Evolutionary conservation across 2,888 invertebrate species (phyloP).

Genomic region (Catocala nupta): DNA sequence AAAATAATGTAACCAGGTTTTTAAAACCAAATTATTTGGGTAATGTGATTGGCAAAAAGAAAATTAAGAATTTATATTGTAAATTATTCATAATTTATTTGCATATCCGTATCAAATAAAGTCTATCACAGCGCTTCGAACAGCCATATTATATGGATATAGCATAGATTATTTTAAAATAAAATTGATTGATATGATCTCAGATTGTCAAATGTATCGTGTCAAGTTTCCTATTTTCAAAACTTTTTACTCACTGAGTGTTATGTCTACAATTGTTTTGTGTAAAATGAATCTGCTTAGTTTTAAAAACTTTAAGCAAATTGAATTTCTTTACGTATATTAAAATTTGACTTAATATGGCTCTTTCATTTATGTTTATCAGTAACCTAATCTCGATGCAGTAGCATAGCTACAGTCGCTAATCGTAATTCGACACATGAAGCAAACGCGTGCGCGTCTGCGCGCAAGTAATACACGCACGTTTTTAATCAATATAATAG

Average conservation of each 20-base stretch:
- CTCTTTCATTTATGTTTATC: conserved; percentile 15
- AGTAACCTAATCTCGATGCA: not conserved
- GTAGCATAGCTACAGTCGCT: too few species aligned
- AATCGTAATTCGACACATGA: too few species aligned
- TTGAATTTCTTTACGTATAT: conserved; percentile 58
- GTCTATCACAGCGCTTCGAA: not conserved
- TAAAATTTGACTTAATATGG: conserved; percentile 54
- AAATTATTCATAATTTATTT: conserved; percentile 1
- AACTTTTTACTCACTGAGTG: conserved; percentile 26
- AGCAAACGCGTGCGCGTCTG: too few species aligned
- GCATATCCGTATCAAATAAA: not conserved
- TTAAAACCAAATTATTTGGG: conserved; percentile 2
- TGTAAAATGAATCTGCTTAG: conserved; percentile 49
- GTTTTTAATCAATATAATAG: too few species aligned
- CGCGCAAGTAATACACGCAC: too few species aligned
- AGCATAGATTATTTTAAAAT: conserved; percentile 23
- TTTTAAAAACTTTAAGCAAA: conserved; percentile 49
- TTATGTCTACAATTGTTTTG: conserved; percentile 31
- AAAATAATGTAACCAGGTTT: conserved; percentile 3
- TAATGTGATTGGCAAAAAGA: not conserved
- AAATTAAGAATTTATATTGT: not conserved
- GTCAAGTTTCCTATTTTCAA: conserved; percentile 38
- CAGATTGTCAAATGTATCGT: conserved; percentile 29
- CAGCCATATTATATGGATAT: conserved; percentile 9
- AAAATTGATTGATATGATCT: conserved; percentile 39